Evolutionary conservation across 2,113 vertebrate species (phyloP), one percentile per base, ranked within the genome.

Genomic region (Forbesichthys agassizii): DNA sequence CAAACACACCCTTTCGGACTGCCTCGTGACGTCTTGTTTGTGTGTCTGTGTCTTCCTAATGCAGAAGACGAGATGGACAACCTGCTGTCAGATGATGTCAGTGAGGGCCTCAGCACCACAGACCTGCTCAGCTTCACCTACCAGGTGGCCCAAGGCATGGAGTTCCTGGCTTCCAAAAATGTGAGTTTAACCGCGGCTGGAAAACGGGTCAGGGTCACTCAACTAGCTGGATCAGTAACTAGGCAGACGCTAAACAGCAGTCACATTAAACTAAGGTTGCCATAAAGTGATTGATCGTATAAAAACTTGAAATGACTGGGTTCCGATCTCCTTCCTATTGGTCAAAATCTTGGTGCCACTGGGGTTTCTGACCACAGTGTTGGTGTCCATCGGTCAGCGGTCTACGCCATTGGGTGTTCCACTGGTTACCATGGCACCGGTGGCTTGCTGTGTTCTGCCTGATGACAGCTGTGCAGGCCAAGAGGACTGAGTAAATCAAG

Each of bases 111-210:
- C 61, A 95, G 91, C 67, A 90, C 98, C 46, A 85, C 95, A 79
- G 98, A 99, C 88, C 93, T 99, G 80, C 89, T 99, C 63, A 99
- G 97, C 76, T 98, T 99, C 71, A 98, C 96, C 56, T 99, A 97
- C 82, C 98, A 99, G 83, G 98, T 99, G 86, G 95, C 97, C 57
- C 89, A 95, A 71, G 98, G 98, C 75, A 99, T 99, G 97, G 98
- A 98, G 75, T 99, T 99, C 81, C 86, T 99, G 81, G 95, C 97
- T 62, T 98, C 96, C 67, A 99, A 99, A 91, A 99, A 99, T 54
- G 98, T 99, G 87, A 92, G 96, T 93, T 53, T 49, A 42, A 27
- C 57, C 9, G 3, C 9, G 11, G 7, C 56, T 4, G 2, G 27
- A 8, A 33, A 33, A 33, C 27, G 56, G 46, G n/a, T 7, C 9